A percentile compares a stretch with the other conserved stretches of the same genome.
These are phyloP conservation scores for Drosophila navojoa DNA, from an alignment of 1,140 invertebrate genomes.

Conservation along the genomic window DNA sequence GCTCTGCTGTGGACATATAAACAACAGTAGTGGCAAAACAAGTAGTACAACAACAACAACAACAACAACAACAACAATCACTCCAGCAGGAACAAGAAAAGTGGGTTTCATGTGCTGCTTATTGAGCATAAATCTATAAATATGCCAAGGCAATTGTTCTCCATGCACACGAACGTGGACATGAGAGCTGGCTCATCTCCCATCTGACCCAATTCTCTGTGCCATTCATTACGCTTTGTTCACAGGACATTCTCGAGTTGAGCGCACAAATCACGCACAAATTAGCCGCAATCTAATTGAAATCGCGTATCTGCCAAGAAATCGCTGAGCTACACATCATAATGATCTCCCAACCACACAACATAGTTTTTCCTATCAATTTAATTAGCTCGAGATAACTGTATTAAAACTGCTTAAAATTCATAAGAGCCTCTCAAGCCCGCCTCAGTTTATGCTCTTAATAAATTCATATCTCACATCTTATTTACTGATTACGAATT, in stretches of 20 bases:
- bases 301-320: background rate
- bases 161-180: slow-evolving; percentile 23
- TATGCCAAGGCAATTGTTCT: slow-evolving; percentile 59
- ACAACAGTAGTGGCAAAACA: slow-evolving; percentile 33
- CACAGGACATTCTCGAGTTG: background rate
- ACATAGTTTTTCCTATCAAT: too few relatives aligned
- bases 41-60: slow-evolving; percentile 10
- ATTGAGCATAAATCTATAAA: slow-evolving; percentile 63
- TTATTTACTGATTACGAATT: too few relatives aligned
- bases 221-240: slow-evolving; percentile 32
- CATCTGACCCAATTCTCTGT: slow-evolving; percentile 53
- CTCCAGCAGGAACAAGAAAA: slow-evolving; percentile 6
- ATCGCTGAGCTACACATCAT: background rate
- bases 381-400: background rate
- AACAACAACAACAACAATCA: slow-evolving; percentile 9
- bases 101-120: slow-evolving; percentile 42
- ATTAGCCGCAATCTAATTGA: slow-evolving; percentile 9
- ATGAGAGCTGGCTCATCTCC: slow-evolving; percentile 27
- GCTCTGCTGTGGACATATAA: slow-evolving; percentile 39
- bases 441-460: too few relatives aligned
- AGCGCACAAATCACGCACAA: slow-evolving; percentile 9
- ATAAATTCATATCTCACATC: too few relatives aligned
- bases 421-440: too few relatives aligned
- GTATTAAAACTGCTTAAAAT: too few relatives aligned
- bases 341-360: too few relatives aligned